phyloP scores from a whole-genome alignment of 1,140 invertebrate species.

The Lepidostoma basale region DNA sequence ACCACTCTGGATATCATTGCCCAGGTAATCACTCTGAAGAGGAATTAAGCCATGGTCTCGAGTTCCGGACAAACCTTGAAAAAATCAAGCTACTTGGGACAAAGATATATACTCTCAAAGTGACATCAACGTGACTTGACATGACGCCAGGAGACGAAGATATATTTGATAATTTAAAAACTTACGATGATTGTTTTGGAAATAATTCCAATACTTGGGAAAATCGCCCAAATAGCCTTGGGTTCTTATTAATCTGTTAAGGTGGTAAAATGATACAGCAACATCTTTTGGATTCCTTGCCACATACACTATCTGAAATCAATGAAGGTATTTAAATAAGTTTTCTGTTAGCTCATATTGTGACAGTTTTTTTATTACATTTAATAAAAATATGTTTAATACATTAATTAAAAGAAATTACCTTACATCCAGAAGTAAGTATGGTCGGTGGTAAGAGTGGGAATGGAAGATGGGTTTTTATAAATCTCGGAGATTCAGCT shows the following conservation, averaged over 20 bases:
- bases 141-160: too few relatives aligned
- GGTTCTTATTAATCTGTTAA: constrained; percentile 73
- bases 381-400: background rate
- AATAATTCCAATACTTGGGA: constrained; percentile 76
- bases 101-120: too few relatives aligned
- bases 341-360: background rate
- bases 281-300: constrained; percentile 86
- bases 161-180: background rate
- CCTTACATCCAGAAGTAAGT: constrained; percentile 67
- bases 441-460: constrained; percentile 71
- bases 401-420: constrained; percentile 40
- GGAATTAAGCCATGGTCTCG: too few relatives aligned
- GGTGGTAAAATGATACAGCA: constrained; percentile 82
- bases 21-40: too few relatives aligned
- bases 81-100: too few relatives aligned
- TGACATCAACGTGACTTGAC: too few relatives aligned
- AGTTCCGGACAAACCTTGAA: too few relatives aligned
- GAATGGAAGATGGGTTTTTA: constrained; percentile 76
- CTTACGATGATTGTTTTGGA: constrained; percentile 73
- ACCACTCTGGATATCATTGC: too few relatives aligned
- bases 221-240: constrained; percentile 77
- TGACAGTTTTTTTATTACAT: background rate
- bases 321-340: background rate
- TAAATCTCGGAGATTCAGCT: constrained; percentile 63
- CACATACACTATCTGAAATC: constrained; percentile 71